Evolutionary conservation across 2,888 invertebrate genomes (phyloP), one percentile per base, ranked within the genome.

Genomic region (Troides oblongomaculatus): DNA sequence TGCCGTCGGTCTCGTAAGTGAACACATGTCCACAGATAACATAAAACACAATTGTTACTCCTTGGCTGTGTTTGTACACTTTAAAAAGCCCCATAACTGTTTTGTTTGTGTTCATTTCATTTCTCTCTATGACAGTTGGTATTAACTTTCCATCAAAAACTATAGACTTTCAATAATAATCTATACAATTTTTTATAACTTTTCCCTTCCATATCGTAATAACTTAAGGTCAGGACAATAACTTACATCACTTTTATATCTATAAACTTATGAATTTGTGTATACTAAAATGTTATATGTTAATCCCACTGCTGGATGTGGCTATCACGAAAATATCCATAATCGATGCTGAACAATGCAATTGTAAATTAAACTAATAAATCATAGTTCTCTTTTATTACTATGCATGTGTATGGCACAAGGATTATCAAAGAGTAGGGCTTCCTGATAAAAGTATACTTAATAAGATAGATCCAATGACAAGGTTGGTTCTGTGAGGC

Each of bases 1-100:
- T 70, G 67, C 70, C 59, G 50, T 58, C 43, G 70, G 58, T 70
- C 58, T 25, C n/a, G 39, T 56, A 30, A 60, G 6, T 60, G 64
- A 66, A 70, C 70, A 70, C 64, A 67, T 70, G 70, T 70, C 64
- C 67, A 56, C 39, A 67, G 70, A 70, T 63, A 70, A 70, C 50
- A 53, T 14, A 53, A 58, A 66, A 62, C 53, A 50, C 58, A 30
- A 62, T 69, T 64, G 60, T 69, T 69, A 7, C 10, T 61, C 6
- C 21, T 18, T 7, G 30, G 39, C n/a, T 3, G 36, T 59, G 21
- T 61, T 36, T 36, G 14, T 14, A 17, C 2, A 50, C 14, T 14
- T 50, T 4, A 50, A 50, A 50, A 17, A 50, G 17, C 5, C 10
- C 10, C 14, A 17, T 17, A 14, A 5, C 14, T 1, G 4, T 50